Percentiles rank a stretch among this genome's conserved stretches.
These are phyloP conservation scores for Esox masquinongy DNA, from an alignment of 2,797 vertebrate species.

Conservation along the genomic window DNA sequence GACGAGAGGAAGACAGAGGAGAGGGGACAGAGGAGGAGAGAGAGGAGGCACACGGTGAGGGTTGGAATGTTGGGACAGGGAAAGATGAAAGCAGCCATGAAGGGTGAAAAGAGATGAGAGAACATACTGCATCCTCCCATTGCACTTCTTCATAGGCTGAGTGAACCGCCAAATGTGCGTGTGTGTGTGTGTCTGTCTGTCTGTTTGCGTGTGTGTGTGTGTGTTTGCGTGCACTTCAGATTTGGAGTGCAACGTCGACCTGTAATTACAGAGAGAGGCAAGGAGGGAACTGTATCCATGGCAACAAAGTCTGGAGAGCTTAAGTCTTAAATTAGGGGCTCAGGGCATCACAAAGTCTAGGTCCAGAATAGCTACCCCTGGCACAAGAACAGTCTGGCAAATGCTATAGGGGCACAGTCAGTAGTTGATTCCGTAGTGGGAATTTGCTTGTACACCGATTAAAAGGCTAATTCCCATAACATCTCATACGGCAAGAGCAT, in stretches of 20 bases:
- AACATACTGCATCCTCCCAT: constrained; percentile 7
- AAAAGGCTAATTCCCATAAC: not conserved
- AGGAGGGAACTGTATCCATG: constrained; percentile 62
- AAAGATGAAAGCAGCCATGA: constrained; percentile 33
- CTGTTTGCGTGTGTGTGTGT: constrained; percentile 1
- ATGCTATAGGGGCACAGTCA: not conserved
- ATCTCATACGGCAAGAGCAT: not conserved
- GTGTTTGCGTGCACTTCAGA: constrained; percentile 9
- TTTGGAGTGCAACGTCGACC: constrained; percentile 51
- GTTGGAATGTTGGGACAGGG: constrained; percentile 1
- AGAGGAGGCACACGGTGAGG: constrained; percentile 5
- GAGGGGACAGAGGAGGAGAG: constrained; percentile 6
- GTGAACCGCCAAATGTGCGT: not conserved
- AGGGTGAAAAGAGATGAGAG: constrained; percentile 48
- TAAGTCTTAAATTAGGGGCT: constrained; percentile 64
- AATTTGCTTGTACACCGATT: not conserved
- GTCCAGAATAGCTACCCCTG: constrained; percentile 38
- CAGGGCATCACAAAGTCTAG: constrained; percentile 45
- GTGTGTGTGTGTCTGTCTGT: not conserved
- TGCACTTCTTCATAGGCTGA: constrained; percentile 28
- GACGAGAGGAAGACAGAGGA: not conserved
- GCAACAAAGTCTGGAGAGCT: constrained; percentile 63
- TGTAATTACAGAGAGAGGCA: constrained; percentile 69
- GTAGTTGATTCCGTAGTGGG: not conserved
- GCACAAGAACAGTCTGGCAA: constrained; percentile 2